Conservation (phyloP, 2,797 vertebrate genomes). For the Catharus ustulatus region DNA sequence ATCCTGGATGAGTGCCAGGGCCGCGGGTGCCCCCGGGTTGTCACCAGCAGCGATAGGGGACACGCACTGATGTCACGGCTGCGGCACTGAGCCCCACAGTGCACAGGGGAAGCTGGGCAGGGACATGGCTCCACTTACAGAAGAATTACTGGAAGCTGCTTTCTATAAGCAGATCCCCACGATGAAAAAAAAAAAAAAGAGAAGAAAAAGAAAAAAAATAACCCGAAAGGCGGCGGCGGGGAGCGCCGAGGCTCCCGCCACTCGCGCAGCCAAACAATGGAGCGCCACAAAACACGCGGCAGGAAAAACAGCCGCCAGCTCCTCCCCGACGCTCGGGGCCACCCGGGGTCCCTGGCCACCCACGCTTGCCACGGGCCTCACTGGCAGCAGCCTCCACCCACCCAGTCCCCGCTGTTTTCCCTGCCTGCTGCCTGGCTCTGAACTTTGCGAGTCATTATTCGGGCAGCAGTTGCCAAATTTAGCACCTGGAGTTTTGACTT, state of each 20-base stretch:
- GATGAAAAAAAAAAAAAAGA: background rate
- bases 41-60: background rate
- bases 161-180: constrained; percentile 79
- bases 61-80: constrained; percentile 45
- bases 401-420: background rate
- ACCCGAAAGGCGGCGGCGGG: constrained; percentile 26
- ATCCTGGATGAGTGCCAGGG: background rate
- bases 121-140: constrained; percentile 59
- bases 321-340: constrained; percentile 4
- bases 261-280: constrained; percentile 71
- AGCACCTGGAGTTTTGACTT: background rate
- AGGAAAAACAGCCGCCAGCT: constrained; percentile 72
- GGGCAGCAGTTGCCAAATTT: background rate
- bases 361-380: background rate
- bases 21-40: background rate
- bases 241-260: constrained; percentile 54
- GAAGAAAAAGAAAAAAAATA: background rate
- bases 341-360: constrained; percentile 32
- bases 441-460: background rate
- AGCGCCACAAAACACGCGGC: constrained; percentile 51
- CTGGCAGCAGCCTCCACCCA: background rate
- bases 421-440: background rate
- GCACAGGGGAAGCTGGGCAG: constrained; percentile 48
- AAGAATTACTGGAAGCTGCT: constrained; percentile 81
- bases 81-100: background rate